These are phyloP conservation scores for Listronotus bonariensis DNA, from an alignment of 1,140 invertebrate genomes.

Conservation along the genomic window DNA sequence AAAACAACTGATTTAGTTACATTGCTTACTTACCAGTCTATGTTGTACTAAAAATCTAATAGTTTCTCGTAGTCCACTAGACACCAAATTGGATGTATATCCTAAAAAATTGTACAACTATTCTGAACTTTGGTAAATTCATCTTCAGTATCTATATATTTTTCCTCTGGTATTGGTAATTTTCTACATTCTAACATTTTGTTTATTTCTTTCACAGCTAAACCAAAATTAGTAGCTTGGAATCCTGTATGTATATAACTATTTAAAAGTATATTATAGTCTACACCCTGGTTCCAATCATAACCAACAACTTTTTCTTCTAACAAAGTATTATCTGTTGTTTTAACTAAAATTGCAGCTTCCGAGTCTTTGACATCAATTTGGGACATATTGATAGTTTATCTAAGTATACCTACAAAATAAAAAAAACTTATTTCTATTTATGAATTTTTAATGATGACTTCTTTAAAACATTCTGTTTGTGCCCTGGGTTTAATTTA, in stretches of 20 bases:
- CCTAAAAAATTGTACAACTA: slow-evolving; percentile 95
- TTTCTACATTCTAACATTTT: slow-evolving; percentile 83
- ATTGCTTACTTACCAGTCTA: slow-evolving; percentile 65
- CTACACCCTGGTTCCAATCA: slow-evolving; percentile 90
- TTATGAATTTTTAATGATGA: too few species aligned
- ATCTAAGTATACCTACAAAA: too few species aligned
- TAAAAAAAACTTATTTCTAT: too few species aligned
- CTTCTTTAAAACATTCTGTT: too few species aligned
- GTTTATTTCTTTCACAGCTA: slow-evolving; percentile 88
- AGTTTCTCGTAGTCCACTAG: slow-evolving; percentile 90
- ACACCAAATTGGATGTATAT: slow-evolving; percentile 98
- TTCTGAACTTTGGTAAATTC: slow-evolving; percentile 76
- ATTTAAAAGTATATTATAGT: slow-evolving; percentile 84
- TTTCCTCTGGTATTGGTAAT: slow-evolving; percentile 67
- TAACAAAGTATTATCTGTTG: slow-evolving; percentile 44
- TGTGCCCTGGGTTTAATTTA: too few species aligned
- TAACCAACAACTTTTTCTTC: slow-evolving; percentile 72
- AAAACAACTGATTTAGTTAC: too few species aligned
- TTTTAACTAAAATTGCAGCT: slow-evolving; percentile 50
- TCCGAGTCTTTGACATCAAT: slow-evolving; percentile 1
- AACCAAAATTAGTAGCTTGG: slow-evolving; percentile 94
- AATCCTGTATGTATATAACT: slow-evolving; percentile 87
- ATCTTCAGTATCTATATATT: slow-evolving; percentile 75
- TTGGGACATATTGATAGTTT: too few species aligned
- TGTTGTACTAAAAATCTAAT: slow-evolving; percentile 90